These are phyloP conservation scores for Orussus abietinus DNA, from an alignment of 1,140 invertebrate genomes.

Conservation along the genomic window DNA sequence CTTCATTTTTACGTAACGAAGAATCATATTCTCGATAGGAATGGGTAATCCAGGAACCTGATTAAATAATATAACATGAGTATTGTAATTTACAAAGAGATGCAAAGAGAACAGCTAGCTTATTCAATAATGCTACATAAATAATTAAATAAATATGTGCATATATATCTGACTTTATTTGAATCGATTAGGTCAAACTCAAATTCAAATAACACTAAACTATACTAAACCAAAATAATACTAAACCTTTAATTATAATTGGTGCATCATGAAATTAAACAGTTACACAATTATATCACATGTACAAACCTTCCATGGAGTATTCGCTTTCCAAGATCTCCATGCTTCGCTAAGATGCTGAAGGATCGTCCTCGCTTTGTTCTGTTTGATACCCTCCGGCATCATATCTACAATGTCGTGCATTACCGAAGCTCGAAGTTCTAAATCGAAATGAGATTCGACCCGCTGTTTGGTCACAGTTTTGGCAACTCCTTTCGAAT, in stretches of 20 bases:
- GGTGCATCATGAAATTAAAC: slow-evolving; percentile 2
- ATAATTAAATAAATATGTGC: no score
- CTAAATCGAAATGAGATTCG: slow-evolving; percentile 98
- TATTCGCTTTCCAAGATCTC: slow-evolving; percentile 99
- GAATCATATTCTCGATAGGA: slow-evolving; percentile 99
- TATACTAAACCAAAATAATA: no score
- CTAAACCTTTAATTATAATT: no score
- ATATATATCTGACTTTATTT: no score
- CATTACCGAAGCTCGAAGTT: slow-evolving; percentile 97
- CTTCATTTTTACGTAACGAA: slow-evolving; percentile 99
- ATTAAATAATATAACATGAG: slow-evolving; percentile 1
- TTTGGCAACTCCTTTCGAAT: slow-evolving; percentile 98
- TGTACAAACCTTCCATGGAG: slow-evolving; percentile 93
- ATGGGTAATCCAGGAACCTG: slow-evolving; percentile 94
- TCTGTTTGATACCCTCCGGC: slow-evolving; percentile 99
- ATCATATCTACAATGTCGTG: slow-evolving; percentile 99
- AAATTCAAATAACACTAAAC: no score
- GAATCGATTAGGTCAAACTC: no score
- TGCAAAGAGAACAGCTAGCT: no score
- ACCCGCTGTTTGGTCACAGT: slow-evolving; percentile 99
- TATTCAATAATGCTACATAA: no score
- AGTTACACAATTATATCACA: slow-evolving; percentile 6
- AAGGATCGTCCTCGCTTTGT: slow-evolving; percentile 97
- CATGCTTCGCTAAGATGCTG: slow-evolving; percentile 99
- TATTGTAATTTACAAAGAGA: slow-evolving; percentile 58